Conservation (phyloP, 1,140 invertebrate species). For the Papilio machaon region DNA sequence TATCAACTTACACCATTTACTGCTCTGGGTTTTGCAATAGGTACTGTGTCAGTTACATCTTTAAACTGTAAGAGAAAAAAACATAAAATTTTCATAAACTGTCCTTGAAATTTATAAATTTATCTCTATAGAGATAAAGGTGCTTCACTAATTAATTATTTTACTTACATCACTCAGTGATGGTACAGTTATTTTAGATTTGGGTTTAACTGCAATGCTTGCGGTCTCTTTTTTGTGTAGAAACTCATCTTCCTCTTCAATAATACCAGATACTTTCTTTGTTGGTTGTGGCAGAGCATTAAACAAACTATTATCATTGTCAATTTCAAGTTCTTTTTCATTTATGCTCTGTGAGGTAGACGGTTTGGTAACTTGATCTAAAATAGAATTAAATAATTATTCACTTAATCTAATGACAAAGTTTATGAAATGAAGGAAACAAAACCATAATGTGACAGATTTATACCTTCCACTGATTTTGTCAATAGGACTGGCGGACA, state of each 20-base stretch:
- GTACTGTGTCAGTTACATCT: slow-evolving; percentile 78
- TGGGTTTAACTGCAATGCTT: slow-evolving; percentile 63
- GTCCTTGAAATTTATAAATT: background rate
- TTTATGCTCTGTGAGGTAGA: slow-evolving; percentile 12
- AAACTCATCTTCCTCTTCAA: slow-evolving; percentile 84
- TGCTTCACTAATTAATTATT: background rate
- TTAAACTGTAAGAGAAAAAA: slow-evolving; percentile 76
- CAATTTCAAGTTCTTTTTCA: slow-evolving; percentile 33
- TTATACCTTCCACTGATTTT: slow-evolving; percentile 43
- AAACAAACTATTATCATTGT: slow-evolving; percentile 58
- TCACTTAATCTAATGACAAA: background rate
- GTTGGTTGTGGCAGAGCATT: slow-evolving; percentile 65
- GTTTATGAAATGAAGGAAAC: background rate
- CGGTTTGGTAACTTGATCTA: slow-evolving; percentile 31
- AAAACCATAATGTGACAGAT: background rate
- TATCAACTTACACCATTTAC: slow-evolving; percentile 60
- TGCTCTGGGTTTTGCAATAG: slow-evolving; percentile 67
- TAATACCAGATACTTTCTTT: slow-evolving; percentile 57
- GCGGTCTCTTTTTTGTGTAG: slow-evolving; percentile 81
- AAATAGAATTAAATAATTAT: slow-evolving; percentile 16
- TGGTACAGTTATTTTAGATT: slow-evolving; percentile 72
- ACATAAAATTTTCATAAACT: slow-evolving; percentile 27
- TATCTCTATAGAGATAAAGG: background rate
- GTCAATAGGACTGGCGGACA: slow-evolving; percentile 39
- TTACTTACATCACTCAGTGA: slow-evolving; percentile 71